Conservation (phyloP, 2,113 vertebrate species). For the Xyliphius kryptos region DNA sequence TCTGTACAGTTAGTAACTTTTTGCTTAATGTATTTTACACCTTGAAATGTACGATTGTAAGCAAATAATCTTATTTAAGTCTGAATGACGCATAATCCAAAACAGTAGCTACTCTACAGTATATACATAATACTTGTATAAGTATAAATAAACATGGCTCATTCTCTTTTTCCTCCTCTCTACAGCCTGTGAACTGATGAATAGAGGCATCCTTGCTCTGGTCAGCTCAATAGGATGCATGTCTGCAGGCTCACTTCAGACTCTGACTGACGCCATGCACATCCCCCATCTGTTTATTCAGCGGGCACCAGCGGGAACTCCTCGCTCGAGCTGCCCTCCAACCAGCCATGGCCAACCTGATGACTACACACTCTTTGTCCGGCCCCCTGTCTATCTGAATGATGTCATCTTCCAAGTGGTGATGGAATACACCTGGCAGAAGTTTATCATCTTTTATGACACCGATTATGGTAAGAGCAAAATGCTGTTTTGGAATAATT, state of each 20-base stretch:
- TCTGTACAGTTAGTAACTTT: too few relatives aligned
- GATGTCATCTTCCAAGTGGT: conserved; percentile 93
- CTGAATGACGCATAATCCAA: too few relatives aligned
- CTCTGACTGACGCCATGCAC: conserved; percentile 93
- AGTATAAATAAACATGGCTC: too few relatives aligned
- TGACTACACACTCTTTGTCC: conserved; percentile 94
- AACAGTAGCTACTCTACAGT: too few relatives aligned
- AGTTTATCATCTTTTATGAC: conserved; percentile 97
- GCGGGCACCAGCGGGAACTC: conserved; percentile 77
- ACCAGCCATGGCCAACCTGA: conserved; percentile 76
- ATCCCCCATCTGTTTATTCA: conserved; percentile 98
- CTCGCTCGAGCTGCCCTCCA: conserved; percentile 80
- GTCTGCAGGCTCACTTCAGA: conserved; percentile 88
- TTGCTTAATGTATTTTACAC: too few relatives aligned
- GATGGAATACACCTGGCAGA: conserved; percentile 96
- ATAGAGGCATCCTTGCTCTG: conserved; percentile 93
- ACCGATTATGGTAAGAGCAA: conserved; percentile 90
- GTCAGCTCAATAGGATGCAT: conserved; percentile 97
- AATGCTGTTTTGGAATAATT: too few relatives aligned
- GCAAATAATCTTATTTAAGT: too few relatives aligned
- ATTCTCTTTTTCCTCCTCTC: too few relatives aligned
- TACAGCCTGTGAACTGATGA: conserved; percentile 97
- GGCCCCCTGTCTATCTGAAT: conserved; percentile 90
- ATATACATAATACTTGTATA: too few relatives aligned
- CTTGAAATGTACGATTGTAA: too few relatives aligned